These are phyloP conservation scores for Allophyes oxyacanthae DNA, from an alignment of 2,888 invertebrate species.

Conservation along the genomic window DNA sequence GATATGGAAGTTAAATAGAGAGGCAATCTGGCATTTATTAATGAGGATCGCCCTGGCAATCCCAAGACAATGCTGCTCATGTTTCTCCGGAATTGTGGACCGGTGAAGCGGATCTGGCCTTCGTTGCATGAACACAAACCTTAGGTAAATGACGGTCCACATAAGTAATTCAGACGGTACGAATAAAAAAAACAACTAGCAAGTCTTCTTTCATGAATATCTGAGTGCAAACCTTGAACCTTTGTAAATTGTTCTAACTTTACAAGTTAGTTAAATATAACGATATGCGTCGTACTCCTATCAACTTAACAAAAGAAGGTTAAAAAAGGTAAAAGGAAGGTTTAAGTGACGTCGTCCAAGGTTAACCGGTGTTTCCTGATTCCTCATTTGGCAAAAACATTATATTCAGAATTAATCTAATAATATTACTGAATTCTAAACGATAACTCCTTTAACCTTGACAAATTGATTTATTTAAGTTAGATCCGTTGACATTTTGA, in stretches of 20 bases:
- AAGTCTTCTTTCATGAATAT: conserved; percentile 74
- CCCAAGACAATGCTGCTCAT: conserved; percentile 68
- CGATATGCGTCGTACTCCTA: conserved; percentile 41
- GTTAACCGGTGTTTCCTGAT: conserved; percentile 59
- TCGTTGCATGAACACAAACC: conserved; percentile 66
- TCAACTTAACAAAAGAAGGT: conserved; percentile 54
- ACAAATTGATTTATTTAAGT: conserved; percentile 32
- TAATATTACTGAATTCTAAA: conserved; percentile 41
- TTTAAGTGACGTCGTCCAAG: conserved; percentile 60
- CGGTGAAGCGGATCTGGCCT: conserved; percentile 64
- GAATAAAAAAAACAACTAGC: conserved; percentile 72
- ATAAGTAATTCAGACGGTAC: conserved; percentile 75
- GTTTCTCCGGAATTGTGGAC: conserved; percentile 71
- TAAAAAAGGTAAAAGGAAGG: no score
- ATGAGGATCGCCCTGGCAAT: conserved; percentile 68
- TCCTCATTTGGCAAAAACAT: conserved; percentile 60
- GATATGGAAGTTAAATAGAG: conserved; percentile 34
- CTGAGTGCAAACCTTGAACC: conserved; percentile 63
- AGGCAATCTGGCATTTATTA: conserved; percentile 76
- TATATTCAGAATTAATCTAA: conserved; percentile 39
- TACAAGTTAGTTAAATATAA: conserved; percentile 53
- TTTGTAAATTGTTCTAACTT: conserved; percentile 49
- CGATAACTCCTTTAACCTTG: conserved; percentile 41
- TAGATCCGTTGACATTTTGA: conserved; percentile 42
- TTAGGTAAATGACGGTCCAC: conserved; percentile 72